phyloP scores from a whole-genome alignment of 2,888 invertebrate genomes.

The Caenorhabditis imperialis region DNA sequence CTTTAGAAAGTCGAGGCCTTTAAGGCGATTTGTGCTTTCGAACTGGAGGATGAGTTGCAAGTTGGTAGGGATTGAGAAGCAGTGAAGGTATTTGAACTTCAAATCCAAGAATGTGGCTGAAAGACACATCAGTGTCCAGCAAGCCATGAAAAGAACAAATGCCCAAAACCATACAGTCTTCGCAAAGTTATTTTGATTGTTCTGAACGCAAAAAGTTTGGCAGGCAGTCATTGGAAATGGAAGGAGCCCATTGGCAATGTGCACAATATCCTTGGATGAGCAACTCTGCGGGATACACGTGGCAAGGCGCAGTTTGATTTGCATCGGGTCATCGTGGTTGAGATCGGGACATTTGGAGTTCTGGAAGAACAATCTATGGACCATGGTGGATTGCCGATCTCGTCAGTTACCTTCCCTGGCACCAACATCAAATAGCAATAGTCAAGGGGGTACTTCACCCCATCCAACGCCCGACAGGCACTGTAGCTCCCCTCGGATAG shows the following conservation, averaged over 20 bases:
- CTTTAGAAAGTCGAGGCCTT: constrained; percentile 57
- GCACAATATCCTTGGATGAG: background rate
- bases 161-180: constrained; percentile 4
- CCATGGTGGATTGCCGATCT: no score
- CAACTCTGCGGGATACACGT: constrained; percentile 13
- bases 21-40: no score
- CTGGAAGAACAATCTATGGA: constrained; percentile 6
- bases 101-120: constrained; percentile 8
- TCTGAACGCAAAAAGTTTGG: constrained; percentile 6
- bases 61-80: constrained; percentile 15
- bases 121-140: background rate
- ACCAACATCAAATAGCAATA: constrained; percentile 20
- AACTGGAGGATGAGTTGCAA: constrained; percentile 5
- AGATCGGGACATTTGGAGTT: constrained; percentile 6
- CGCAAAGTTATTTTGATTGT: background rate
- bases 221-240: constrained; percentile 16
- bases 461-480: constrained; percentile 6
- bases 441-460: constrained; percentile 15
- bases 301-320: background rate
- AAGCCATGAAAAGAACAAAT: background rate
- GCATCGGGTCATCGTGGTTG: background rate
- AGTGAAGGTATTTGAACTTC: background rate
- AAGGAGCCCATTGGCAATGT: constrained; percentile 1
- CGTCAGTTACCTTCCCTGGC: constrained; percentile 12
- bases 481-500: constrained; percentile 17